phyloP scores from a whole-genome alignment of 2,888 invertebrate genomes.

The Acanthosepion lycidas region DNA sequence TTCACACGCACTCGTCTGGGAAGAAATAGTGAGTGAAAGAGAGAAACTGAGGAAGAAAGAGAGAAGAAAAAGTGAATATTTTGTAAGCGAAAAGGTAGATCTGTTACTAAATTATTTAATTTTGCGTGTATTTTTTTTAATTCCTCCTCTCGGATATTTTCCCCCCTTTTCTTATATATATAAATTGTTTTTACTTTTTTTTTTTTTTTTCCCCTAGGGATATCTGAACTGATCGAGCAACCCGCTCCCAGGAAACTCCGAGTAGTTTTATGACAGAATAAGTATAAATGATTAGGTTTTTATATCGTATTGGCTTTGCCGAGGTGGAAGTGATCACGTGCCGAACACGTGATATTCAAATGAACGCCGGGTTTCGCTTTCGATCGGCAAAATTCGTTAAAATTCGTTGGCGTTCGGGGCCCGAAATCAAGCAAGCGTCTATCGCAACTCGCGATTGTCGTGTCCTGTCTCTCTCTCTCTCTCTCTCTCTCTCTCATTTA shows the following conservation, averaged over 20 bases:
- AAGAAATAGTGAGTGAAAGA: neutral
- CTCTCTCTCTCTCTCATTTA: neutral
- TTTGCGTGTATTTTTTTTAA: neutral
- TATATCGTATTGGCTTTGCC: neutral
- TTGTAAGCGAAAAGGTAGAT: neutral
- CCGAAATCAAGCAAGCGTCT: too few species aligned
- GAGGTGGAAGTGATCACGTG: slow-evolving; percentile 38
- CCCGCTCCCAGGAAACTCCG: neutral
- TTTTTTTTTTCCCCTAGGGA: neutral
- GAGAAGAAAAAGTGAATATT: neutral
- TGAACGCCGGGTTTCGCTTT: slow-evolving; percentile 35
- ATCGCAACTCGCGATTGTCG: neutral
- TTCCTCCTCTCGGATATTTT: neutral
- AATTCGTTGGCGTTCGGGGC: neutral
- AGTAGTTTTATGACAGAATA: slow-evolving; percentile 21
- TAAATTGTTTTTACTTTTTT: neutral
- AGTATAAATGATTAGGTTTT: neutral
- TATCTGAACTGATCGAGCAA: neutral
- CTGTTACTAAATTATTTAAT: neutral
- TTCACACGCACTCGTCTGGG: neutral
- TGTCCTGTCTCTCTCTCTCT: neutral
- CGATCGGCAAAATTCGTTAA: slow-evolving; percentile 12
- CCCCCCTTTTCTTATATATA: neutral
- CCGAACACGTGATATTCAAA: slow-evolving; percentile 44
- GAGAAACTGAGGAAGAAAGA: neutral